These are phyloP conservation scores for Drosophila mulleri DNA, from an alignment of 2,888 invertebrate genomes.

Conservation along the genomic window DNA sequence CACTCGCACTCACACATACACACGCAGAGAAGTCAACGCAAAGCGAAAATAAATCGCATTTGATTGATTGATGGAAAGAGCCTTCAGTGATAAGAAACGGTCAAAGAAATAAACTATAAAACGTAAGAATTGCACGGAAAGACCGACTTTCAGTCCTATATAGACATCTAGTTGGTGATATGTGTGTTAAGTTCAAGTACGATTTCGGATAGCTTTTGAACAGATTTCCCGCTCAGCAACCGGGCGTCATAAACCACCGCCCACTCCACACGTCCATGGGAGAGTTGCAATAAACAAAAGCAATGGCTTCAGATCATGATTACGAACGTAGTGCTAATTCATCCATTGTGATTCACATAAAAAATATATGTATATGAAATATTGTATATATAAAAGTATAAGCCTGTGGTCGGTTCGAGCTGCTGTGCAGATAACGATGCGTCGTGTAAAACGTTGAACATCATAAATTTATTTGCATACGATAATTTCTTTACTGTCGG, in stretches of 20 bases:
- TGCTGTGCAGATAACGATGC: conserved; percentile 57
- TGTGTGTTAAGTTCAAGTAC: conserved; percentile 52
- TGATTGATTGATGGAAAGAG: conserved; percentile 70
- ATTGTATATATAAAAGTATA: conserved; percentile 14
- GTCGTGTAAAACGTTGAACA: conserved; percentile 37
- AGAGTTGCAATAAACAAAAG: conserved; percentile 32
- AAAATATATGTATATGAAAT: conserved; percentile 17
- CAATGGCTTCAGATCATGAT: conserved; percentile 28
- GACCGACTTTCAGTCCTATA: neutral
- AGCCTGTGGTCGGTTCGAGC: conserved; percentile 34
- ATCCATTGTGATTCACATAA: conserved; percentile 64
- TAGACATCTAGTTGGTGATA: conserved; percentile 1
- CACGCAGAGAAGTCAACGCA: conserved; percentile 19
- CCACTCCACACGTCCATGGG: neutral
- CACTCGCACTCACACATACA: conserved; percentile 2
- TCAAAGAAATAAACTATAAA: conserved; percentile 35
- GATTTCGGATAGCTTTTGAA: neutral
- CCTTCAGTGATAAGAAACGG: conserved; percentile 52
- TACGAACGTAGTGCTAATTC: conserved; percentile 61
- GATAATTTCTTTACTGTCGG: conserved; percentile 72
- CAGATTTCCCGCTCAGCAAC: neutral
- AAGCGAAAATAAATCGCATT: conserved; percentile 56
- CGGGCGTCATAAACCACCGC: conserved; percentile 5
- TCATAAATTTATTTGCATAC: conserved; percentile 69
- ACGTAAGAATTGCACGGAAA: conserved; percentile 64